Conservation (phyloP, 2,113 vertebrate species). For the Scopus umbretta region DNA sequence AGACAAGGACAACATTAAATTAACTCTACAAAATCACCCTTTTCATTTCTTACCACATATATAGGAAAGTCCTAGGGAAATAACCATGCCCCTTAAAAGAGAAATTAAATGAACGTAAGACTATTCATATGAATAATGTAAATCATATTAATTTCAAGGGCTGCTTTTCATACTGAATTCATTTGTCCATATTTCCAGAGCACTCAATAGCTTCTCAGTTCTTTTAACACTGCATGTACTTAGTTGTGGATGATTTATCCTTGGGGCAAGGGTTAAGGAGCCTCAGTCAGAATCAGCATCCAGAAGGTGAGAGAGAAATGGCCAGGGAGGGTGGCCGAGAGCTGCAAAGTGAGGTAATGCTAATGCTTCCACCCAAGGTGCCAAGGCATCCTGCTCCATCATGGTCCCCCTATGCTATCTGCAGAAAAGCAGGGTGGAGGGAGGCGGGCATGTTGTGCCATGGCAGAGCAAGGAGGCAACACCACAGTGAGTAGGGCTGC, state of each 20-base stretch:
- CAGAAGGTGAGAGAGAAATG: neutral
- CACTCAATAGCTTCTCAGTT: neutral
- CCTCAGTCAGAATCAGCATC: neutral
- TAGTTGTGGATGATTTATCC: neutral
- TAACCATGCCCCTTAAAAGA: neutral
- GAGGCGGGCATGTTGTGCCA: fast-evolving
- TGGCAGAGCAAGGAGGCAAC: neutral
- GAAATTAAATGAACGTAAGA: neutral
- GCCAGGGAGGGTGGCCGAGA: neutral
- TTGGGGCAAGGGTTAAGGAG: neutral
- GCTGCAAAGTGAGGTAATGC: neutral
- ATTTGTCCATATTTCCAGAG: neutral
- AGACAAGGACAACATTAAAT: neutral
- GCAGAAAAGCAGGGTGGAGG: neutral
- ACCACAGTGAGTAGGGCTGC: neutral
- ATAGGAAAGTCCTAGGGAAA: neutral
- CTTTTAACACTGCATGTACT: neutral
- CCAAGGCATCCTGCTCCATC: neutral
- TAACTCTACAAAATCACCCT: neutral
- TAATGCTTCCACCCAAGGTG: neutral
- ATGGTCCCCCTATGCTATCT: fast-evolving
- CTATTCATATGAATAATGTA: neutral
- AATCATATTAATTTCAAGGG: neutral
- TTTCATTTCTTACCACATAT: neutral
- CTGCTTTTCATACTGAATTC: neutral